A percentile compares a stretch with the other conserved stretches of the same genome.
Conservation (phyloP, 2,888 invertebrate species). For the Lymantria monacha region DNA sequence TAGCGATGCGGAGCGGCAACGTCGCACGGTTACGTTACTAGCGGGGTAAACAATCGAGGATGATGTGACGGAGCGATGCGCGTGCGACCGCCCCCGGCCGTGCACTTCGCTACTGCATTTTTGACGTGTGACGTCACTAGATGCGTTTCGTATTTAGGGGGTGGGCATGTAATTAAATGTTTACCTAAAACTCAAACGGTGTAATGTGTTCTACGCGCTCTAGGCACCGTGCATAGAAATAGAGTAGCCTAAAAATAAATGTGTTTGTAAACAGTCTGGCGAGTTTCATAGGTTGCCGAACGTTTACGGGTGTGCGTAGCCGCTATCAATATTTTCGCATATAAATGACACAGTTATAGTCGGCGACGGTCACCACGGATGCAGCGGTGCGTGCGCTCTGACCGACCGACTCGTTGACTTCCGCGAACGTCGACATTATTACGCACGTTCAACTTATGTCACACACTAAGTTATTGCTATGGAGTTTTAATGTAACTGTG, state of each 20-base stretch:
- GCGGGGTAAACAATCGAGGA: constrained; percentile 76
- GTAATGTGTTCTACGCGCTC: neutral
- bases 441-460: constrained; percentile 49
- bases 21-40: constrained; percentile 71
- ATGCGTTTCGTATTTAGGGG: constrained; percentile 19
- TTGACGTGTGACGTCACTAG: constrained; percentile 64
- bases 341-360: constrained; percentile 21
- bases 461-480: constrained; percentile 24
- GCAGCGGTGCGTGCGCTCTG: constrained; percentile 10
- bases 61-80: constrained; percentile 69
- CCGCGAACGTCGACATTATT: constrained; percentile 59
- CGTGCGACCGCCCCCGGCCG: constrained; percentile 68
- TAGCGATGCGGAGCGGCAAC: constrained; percentile 69
- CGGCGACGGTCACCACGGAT: constrained; percentile 7
- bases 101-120: constrained; percentile 75
- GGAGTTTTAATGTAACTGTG: constrained; percentile 5
- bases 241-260: constrained; percentile 33
- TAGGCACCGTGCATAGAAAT: constrained; percentile 19
- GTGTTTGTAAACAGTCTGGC: constrained; percentile 36
- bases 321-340: constrained; percentile 22
- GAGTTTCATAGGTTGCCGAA: constrained; percentile 17
- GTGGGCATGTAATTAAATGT: constrained; percentile 9
- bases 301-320: constrained; percentile 8
- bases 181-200: constrained; percentile 16
- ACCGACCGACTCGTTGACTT: constrained; percentile 42